Evolutionary conservation across 2,797 vertebrate species (phyloP).

Genomic region (Gadopsis marmoratus): DNA sequence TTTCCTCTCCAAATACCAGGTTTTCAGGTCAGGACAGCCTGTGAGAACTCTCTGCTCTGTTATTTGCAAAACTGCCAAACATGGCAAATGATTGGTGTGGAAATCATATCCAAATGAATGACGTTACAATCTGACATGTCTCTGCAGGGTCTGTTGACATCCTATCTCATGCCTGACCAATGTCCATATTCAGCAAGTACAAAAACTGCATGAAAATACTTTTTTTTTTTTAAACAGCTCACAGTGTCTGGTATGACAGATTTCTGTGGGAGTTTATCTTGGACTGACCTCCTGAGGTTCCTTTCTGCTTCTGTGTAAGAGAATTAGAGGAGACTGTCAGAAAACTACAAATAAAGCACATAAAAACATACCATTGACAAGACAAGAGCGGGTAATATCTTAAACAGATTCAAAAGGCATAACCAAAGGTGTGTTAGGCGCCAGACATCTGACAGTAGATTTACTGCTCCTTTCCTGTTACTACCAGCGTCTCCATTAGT

Average conservation of each 20-base stretch:
- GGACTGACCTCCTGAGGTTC: background rate
- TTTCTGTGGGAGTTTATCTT: background rate
- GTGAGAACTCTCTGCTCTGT: too few relatives aligned
- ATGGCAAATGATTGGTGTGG: background rate
- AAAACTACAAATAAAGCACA: background rate
- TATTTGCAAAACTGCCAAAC: slow-evolving; percentile 21
- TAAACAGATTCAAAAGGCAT: too few relatives aligned
- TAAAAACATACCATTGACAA: background rate
- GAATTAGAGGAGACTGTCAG: background rate
- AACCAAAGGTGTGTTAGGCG: background rate
- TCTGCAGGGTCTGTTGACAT: slow-evolving; percentile 28
- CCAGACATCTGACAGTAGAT: background rate
- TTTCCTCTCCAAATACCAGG: background rate
- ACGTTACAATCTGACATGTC: background rate
- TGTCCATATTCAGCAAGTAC: background rate
- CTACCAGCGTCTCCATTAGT: background rate
- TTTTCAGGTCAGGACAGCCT: background rate
- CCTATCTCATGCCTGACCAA: background rate
- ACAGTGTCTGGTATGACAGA: too few relatives aligned
- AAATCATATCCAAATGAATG: slow-evolving; percentile 14
- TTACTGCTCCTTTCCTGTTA: background rate
- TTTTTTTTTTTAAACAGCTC: background rate
- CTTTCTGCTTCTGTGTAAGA: background rate
- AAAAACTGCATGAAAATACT: background rate
- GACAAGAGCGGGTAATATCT: too few relatives aligned